Percentiles rank a stretch among this genome's conserved stretches.
These are phyloP conservation scores for Tenthredo amoena DNA, from an alignment of 2,888 invertebrate genomes.

Conservation along the genomic window DNA sequence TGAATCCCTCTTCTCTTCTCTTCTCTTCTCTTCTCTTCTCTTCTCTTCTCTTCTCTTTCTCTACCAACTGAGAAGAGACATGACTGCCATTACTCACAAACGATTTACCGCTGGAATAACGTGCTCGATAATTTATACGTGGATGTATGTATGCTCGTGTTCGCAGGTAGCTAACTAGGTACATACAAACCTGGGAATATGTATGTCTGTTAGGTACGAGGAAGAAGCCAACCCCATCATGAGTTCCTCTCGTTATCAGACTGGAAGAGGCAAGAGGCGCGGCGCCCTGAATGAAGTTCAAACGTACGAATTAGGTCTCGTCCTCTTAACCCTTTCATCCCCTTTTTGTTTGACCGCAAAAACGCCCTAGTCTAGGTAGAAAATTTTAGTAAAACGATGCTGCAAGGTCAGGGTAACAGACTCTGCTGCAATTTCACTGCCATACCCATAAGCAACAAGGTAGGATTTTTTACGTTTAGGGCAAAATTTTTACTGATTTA, in stretches of 20 bases:
- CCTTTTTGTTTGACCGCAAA: neutral
- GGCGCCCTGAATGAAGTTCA: neutral
- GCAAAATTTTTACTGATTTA: no score
- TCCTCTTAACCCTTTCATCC: neutral
- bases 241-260: slow-evolving; percentile 1
- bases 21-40: neutral
- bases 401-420: neutral
- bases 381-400: neutral
- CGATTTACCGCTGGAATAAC: slow-evolving; percentile 32
- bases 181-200: neutral
- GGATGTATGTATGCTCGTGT: neutral
- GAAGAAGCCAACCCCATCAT: slow-evolving; percentile 5
- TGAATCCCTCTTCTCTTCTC: neutral
- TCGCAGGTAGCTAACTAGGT: neutral
- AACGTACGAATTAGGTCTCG: neutral
- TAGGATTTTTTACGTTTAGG: no score
- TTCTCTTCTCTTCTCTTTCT: neutral
- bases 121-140: slow-evolving; percentile 16
- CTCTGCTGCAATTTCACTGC: neutral
- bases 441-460: no score
- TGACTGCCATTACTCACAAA: slow-evolving; percentile 44
- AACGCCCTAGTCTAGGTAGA: neutral
- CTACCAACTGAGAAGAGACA: slow-evolving; percentile 20
- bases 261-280: neutral
- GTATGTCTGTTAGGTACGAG: neutral